Conservation (phyloP, 2,797 vertebrate species). For the Aselliscus stoliczkanus region DNA sequence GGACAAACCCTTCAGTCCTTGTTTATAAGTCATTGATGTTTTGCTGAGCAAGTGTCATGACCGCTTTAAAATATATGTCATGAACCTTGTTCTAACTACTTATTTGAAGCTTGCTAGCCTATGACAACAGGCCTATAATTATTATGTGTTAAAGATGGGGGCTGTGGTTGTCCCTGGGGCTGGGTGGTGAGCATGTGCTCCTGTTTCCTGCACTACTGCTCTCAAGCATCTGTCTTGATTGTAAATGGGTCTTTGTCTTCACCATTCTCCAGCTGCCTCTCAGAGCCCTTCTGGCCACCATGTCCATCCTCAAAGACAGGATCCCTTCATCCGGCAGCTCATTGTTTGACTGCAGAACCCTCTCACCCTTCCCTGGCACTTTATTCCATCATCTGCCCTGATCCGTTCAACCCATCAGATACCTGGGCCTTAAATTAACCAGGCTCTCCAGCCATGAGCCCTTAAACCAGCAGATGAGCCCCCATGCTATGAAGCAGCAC, state of each 20-base stretch:
- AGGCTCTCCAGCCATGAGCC: not conserved
- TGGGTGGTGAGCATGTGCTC: not conserved
- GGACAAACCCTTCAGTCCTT: not conserved
- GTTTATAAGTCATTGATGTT: not conserved
- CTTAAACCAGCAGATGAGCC: not conserved
- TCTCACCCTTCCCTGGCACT: not conserved
- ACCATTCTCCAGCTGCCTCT: not conserved
- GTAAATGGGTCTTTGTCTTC: not conserved
- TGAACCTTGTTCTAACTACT: not conserved
- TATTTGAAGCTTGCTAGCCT: not conserved
- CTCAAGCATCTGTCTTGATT: not conserved
- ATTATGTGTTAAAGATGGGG: not conserved
- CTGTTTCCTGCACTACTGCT: no score
- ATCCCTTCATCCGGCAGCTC: not conserved
- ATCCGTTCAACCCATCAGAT: not conserved
- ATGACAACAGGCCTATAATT: not conserved
- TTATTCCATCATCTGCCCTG: not conserved
- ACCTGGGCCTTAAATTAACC: not conserved
- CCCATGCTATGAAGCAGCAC: not conserved
- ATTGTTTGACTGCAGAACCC: not conserved
- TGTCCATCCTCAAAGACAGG: not conserved
- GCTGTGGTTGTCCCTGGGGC: fast-evolving
- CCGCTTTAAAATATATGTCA: not conserved
- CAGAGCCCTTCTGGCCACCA: not conserved
- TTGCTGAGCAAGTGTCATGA: not conserved